Base-by-base conservation (phyloP, 2,797 vertebrate species). In the Poliocrania exsul region DNA sequence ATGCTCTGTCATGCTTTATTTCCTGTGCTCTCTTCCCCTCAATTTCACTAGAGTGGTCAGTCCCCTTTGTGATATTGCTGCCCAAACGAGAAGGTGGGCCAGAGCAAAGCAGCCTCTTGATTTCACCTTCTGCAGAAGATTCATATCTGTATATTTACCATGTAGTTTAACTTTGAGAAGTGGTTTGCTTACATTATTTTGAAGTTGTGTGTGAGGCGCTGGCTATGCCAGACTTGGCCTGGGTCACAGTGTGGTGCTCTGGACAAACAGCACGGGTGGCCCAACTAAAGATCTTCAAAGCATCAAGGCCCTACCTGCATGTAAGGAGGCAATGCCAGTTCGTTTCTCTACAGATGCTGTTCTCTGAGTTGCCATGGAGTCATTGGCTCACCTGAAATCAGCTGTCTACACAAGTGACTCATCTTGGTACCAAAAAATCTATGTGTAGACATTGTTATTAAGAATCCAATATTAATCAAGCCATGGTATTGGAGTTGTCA, bases 391-490 rank as follows among this genome's bases (percentile, higher is more conserved):
- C 33, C 40, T 0, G 0, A 61, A 87, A 93, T 91, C 86, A 81
- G 57, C 77, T 81, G 61, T 57, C 74, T 90, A 66, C 65, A 19
- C 38, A 85, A 89, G 89, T 50, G 65, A 94, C 86, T 97, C 93
- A 83, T 89, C 92, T 58, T 33, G 65, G 66, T 81, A 81, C 93
- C 62, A 88, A 66, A 66, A 89, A 94, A 94, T 96, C 91, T 82
- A 89, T 89, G 66, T 42, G 66, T 62, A 72, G 87, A 75, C 77
- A 81, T 69, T 90, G 75, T 78, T 95, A 92, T 91, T 93, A 95
- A 93, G 96, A 96, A 96, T 95, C 92, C 95, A 96, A 86, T 93
- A 96, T 94, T 95, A 95, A 94, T 92, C 89, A 91, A 95, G 87
- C 66, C 40, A 37, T 8, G 49, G 62, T 96, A 96, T 94, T 90